A percentile compares a stretch with the other conserved stretches of the same genome.
Conservation (phyloP, 2,888 invertebrate genomes). For the Macrophya alboannulata region DNA sequence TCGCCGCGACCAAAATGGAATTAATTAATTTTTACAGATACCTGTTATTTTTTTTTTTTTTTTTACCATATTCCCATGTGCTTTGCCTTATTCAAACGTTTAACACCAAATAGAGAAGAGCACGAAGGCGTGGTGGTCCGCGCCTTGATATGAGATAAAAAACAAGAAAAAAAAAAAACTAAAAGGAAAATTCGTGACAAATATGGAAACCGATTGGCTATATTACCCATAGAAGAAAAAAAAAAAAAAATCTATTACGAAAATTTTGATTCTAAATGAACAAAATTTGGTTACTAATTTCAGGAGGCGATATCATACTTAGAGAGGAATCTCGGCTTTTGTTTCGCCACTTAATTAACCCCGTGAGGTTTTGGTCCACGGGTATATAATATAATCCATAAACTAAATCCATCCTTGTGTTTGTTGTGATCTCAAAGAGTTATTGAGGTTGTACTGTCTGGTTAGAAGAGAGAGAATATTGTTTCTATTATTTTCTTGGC, state of each 20-base stretch:
- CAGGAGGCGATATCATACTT: background rate
- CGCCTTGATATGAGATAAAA: background rate
- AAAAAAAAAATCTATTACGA: background rate
- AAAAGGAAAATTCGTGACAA: background rate
- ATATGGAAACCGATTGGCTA: conserved; percentile 6
- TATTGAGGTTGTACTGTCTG: conserved; percentile 50
- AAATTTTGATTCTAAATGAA: background rate
- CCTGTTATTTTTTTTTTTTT: background rate
- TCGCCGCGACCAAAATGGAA: conserved; percentile 19
- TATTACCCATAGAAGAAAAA: background rate
- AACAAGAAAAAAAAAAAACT: background rate
- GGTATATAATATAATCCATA: background rate
- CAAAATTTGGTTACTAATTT: background rate
- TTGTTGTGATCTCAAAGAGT: conserved; percentile 46
- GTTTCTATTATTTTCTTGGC: conserved; percentile 65
- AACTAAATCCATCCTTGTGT: conserved; percentile 29
- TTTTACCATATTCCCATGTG: background rate
- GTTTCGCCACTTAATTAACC: conserved; percentile 11
- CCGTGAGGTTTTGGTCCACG: background rate
- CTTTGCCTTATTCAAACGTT: background rate
- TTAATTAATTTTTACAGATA: conserved; percentile 40
- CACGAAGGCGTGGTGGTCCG: background rate
- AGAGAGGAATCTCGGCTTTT: background rate
- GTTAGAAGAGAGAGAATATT: conserved; percentile 44
- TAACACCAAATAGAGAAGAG: conserved; percentile 26